Percentiles rank a stretch among this genome's conserved stretches.
These are phyloP conservation scores for Zaprionus bogoriensis DNA, from an alignment of 2,888 invertebrate genomes.

Conservation along the genomic window DNA sequence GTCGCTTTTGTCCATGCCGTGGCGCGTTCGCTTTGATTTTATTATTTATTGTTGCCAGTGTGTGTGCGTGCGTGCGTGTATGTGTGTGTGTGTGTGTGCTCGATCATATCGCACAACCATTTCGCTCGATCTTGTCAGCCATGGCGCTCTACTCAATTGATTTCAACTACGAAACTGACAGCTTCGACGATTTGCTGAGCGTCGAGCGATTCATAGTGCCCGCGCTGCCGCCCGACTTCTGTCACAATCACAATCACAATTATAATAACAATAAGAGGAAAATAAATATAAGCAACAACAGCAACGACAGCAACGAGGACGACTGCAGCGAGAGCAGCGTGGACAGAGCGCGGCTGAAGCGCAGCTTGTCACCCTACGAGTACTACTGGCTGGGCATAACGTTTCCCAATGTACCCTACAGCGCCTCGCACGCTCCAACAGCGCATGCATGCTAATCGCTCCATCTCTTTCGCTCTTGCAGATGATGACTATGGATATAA, in stretches of 20 bases:
- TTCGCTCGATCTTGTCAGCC: neutral
- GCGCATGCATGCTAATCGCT: conserved; percentile 1
- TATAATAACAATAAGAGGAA: neutral
- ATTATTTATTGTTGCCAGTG: neutral
- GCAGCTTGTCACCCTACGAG: neutral
- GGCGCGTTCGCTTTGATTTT: neutral
- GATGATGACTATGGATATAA: conserved; percentile 95
- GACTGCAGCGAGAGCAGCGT: neutral
- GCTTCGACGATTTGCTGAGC: conserved; percentile 6
- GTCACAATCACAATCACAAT: neutral
- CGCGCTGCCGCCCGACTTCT: neutral
- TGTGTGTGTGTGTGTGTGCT: too few relatives aligned
- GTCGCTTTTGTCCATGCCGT: neutral
- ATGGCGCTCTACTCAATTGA: conserved; percentile 17
- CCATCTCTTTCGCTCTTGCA: conserved; percentile 32
- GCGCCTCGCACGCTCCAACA: too few relatives aligned
- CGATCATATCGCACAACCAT: too few relatives aligned
- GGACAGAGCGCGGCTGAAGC: neutral
- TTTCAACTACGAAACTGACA: conserved; percentile 17
- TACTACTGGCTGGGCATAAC: conserved; percentile 28
- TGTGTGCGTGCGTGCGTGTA: too few relatives aligned
- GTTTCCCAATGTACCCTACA: conserved; percentile 17
- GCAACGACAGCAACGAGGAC: neutral
- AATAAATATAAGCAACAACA: neutral
- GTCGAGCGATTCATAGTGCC: conserved; percentile 46